Percentiles rank a stretch among this genome's conserved stretches.
Conservation (phyloP, 2,888 invertebrate genomes). For the Phortica okadai region DNA sequence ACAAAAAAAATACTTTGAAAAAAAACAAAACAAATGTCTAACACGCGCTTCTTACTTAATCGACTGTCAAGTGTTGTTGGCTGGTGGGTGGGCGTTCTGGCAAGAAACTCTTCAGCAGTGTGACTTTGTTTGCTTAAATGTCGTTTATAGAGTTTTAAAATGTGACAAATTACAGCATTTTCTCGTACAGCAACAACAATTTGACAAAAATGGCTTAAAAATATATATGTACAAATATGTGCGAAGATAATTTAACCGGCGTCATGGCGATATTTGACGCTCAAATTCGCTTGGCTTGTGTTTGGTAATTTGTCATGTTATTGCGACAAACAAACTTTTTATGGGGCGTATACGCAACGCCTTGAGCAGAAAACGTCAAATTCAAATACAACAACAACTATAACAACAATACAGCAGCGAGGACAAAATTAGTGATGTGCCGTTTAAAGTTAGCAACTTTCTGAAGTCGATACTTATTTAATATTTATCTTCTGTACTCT, state of each 20-base stretch:
- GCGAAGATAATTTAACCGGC: conserved; percentile 65
- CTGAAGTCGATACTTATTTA: no score
- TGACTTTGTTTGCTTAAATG: conserved; percentile 48
- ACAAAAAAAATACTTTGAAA: conserved; percentile 40
- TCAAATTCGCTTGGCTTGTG: conserved; percentile 34
- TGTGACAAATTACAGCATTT: conserved; percentile 60
- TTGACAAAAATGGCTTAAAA: no score
- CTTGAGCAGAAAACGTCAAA: conserved; percentile 21
- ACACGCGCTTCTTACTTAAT: no score
- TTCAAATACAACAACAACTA: neutral
- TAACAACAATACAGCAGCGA: neutral
- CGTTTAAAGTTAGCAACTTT: no score
- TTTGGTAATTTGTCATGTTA: conserved; percentile 61
- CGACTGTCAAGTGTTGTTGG: no score
- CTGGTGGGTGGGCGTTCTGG: no score
- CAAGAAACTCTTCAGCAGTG: neutral
- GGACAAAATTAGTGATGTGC: no score
- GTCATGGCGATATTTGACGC: conserved; percentile 51
- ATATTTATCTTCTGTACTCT: no score
- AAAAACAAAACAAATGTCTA: conserved; percentile 37
- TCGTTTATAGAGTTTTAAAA: conserved; percentile 61
- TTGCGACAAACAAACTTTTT: conserved; percentile 38
- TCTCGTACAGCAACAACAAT: no score
- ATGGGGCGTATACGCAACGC: conserved; percentile 43
- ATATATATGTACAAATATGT: conserved; percentile 70